A percentile compares a stretch with the other conserved stretches of the same genome.
phyloP scores from a whole-genome alignment of 2,888 invertebrate genomes.

The Erebia ligea region DNA sequence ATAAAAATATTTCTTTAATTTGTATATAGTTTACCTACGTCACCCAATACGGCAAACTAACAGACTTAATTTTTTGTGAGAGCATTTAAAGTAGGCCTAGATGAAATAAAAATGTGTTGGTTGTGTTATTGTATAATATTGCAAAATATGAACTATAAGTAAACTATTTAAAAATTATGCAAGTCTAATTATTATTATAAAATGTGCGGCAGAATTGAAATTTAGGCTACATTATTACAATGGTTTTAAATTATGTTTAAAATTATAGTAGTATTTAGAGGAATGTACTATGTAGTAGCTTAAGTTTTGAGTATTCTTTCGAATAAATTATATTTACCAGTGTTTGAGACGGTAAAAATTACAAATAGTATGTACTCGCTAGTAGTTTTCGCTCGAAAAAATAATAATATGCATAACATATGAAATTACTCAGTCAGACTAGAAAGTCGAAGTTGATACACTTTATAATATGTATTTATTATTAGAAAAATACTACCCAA shows the following conservation, averaged over 20 bases:
- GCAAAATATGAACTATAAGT: too few relatives aligned
- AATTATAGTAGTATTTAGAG: constrained; percentile 22
- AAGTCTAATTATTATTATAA: too few relatives aligned
- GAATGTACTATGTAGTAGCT: constrained; percentile 30
- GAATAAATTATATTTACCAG: background rate
- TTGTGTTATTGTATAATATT: too few relatives aligned
- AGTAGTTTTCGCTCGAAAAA: constrained; percentile 2
- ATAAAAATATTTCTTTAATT: too few relatives aligned
- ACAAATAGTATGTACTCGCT: background rate
- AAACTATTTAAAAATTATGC: too few relatives aligned
- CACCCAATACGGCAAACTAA: too few relatives aligned
- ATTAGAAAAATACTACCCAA: too few relatives aligned
- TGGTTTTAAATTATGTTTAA: background rate
- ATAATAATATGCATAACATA: background rate
- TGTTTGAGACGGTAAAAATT: background rate
- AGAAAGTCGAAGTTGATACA: background rate
- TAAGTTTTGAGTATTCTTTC: constrained; percentile 10
- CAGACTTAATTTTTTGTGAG: too few relatives aligned
- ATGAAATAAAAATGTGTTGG: too few relatives aligned
- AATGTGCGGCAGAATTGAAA: background rate
- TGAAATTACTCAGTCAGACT: constrained; percentile 3
- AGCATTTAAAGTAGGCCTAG: too few relatives aligned
- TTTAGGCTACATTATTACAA: constrained; percentile 12
- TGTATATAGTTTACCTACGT: too few relatives aligned
- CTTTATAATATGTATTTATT: background rate